Evolutionary conservation across 2,888 invertebrate genomes (phyloP).

Genomic region (Agonopterix heracliana): DNA sequence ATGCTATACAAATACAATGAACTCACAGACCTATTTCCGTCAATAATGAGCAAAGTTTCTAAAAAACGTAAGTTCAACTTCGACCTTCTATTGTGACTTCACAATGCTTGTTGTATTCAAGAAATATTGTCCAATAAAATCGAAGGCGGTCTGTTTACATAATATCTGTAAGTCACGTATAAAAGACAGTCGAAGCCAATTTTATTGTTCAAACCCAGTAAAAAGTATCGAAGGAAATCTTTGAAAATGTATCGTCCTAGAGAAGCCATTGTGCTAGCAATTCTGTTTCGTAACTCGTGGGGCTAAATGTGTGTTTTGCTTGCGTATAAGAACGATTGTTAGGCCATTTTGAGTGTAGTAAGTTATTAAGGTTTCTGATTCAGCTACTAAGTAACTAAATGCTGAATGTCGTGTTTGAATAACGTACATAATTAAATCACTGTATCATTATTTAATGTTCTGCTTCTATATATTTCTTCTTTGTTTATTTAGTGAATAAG

Average conservation of each 20-base stretch:
- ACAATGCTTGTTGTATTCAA: conserved; percentile 41
- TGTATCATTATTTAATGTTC: conserved; percentile 19
- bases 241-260: too few relatives aligned
- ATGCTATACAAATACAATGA: too few relatives aligned
- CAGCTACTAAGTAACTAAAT: conserved; percentile 50
- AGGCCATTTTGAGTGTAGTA: background rate
- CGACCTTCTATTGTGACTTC: conserved; percentile 39
- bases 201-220: conserved; percentile 66
- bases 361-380: conserved; percentile 55
- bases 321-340: background rate
- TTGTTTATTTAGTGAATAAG: conserved; percentile 11
- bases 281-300: too few relatives aligned
- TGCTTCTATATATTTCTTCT: conserved; percentile 20
- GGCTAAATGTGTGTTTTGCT: background rate
- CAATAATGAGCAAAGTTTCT: conserved; percentile 8
- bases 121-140: conserved; percentile 47
- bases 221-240: conserved; percentile 40
- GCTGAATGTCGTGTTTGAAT: conserved; percentile 48
- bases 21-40: conserved; percentile 1
- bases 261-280: too few relatives aligned
- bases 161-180: conserved; percentile 47
- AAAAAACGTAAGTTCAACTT: conserved; percentile 9
- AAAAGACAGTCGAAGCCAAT: conserved; percentile 48
- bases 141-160: conserved; percentile 44
- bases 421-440: conserved; percentile 46